Evolutionary conservation across 2,888 invertebrate genomes (phyloP).

Genomic region (Scelioninae gen. 2): DNA sequence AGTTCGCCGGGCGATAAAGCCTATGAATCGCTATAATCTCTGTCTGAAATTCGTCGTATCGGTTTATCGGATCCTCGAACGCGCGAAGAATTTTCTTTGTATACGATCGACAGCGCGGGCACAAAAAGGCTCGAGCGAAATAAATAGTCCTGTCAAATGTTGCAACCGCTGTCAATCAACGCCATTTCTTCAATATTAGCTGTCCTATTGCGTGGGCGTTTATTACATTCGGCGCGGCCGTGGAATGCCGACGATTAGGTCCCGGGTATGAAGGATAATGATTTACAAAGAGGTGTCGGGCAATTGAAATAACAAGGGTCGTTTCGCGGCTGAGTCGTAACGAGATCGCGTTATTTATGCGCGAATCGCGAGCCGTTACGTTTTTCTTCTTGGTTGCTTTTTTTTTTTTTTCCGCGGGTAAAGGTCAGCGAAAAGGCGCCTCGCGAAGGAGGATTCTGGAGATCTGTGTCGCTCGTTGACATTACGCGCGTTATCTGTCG

Average conservation of each 20-base stretch:
- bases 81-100: conserved; percentile 52
- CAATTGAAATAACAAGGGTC: conserved; percentile 63
- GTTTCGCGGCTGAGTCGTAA: conserved; percentile 43
- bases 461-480: conserved; percentile 15
- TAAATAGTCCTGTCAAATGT: conserved; percentile 55
- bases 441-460: conserved; percentile 60
- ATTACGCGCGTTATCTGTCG: conserved; percentile 18
- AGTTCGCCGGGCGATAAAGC: conserved; percentile 39
- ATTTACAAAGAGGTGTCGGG: conserved; percentile 61
- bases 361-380: conserved; percentile 19
- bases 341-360: conserved; percentile 61
- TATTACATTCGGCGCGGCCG: conserved; percentile 55
- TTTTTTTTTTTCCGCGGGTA: conserved; percentile 40
- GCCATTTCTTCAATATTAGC: conserved; percentile 38
- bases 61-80: conserved; percentile 26
- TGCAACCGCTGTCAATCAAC: conserved; percentile 57
- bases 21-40: conserved; percentile 40
- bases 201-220: conserved; percentile 56
- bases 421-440: conserved; percentile 57
- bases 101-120: conserved; percentile 9
- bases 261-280: conserved; percentile 50
- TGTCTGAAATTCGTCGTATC: conserved; percentile 50
- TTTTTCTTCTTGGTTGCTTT: too few species aligned
- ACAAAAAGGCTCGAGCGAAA: conserved; percentile 36
- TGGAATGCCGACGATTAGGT: conserved; percentile 50